Conservation (phyloP, 2,113 vertebrate genomes). For the rat (Rattus norvegicus) region GRCr8 NC_086020.1:118918001-118918500, state of each 20-base stretch:
- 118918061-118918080: too few species aligned
- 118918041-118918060: neutral
- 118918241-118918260: neutral
- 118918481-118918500: neutral
- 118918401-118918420: neutral
- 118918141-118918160: neutral
- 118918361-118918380: neutral
- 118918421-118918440: neutral
- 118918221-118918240: neutral
- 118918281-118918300: neutral
- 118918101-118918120: neutral
- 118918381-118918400: neutral
- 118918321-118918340: neutral
- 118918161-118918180: neutral
- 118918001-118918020: conserved; percentile 50
- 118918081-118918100: neutral
- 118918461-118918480: neutral
- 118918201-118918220: neutral
- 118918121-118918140: neutral
- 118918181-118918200: neutral
- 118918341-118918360: neutral
- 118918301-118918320: neutral
- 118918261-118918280: neutral
- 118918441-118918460: neutral
- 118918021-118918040: neutral